These are phyloP conservation scores for Drosophila mauritiana DNA, from an alignment of 1,140 invertebrate genomes.

Conservation along the genomic window DNA sequence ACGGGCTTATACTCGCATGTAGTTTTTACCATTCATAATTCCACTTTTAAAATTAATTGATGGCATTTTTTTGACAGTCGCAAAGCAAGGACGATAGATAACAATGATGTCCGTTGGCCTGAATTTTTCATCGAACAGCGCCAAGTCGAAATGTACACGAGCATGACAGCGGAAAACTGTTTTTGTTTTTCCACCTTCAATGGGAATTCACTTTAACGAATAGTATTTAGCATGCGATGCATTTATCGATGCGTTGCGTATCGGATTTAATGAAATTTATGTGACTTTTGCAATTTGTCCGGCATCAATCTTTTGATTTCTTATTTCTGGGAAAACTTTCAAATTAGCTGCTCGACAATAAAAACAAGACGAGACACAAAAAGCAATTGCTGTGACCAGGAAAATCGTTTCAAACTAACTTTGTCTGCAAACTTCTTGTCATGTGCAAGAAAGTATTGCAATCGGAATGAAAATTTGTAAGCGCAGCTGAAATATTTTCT, in stretches of 20 bases:
- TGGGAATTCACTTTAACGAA: background rate
- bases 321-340: constrained; percentile 56
- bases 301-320: constrained; percentile 51
- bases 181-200: background rate
- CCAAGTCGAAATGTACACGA: constrained; percentile 2
- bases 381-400: constrained; percentile 56
- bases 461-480: constrained; percentile 29
- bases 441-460: constrained; percentile 40
- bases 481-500: constrained; percentile 53
- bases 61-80: constrained; percentile 60
- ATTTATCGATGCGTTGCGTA: background rate
- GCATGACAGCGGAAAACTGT: background rate
- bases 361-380: constrained; percentile 43
- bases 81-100: constrained; percentile 26
- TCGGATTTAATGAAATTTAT: constrained; percentile 4
- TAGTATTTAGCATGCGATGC: background rate
- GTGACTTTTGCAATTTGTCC: constrained; percentile 24
- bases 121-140: constrained; percentile 1
- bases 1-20: constrained; percentile 1
- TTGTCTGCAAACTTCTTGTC: constrained; percentile 44
- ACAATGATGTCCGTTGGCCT: constrained; percentile 5
- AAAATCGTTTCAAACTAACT: constrained; percentile 54
- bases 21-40: constrained; percentile 31
- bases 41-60: constrained; percentile 69
- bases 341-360: constrained; percentile 64